Percentiles rank a stretch among this genome's conserved stretches.
phyloP scores from a whole-genome alignment of 2,888 invertebrate species.

The Linnaemya tessellans region DNA sequence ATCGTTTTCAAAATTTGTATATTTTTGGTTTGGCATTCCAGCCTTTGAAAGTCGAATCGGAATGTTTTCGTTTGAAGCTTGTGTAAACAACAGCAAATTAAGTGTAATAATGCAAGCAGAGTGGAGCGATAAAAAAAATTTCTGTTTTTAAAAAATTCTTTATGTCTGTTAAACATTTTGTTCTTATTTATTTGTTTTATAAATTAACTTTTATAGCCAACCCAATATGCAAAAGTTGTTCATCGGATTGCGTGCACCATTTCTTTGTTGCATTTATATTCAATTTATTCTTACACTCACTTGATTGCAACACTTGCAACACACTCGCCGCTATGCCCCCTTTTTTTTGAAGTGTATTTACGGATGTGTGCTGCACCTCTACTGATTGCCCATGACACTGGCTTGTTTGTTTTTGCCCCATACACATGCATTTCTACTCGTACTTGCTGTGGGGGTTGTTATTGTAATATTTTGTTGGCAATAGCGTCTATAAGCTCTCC shows the following conservation, averaged over 20 bases:
- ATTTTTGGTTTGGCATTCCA: no score
- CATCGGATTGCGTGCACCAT: not conserved
- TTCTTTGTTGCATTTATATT: not conserved
- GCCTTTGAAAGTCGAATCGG: no score
- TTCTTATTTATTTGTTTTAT: not conserved
- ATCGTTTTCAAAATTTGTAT: no score
- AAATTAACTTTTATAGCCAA: not conserved
- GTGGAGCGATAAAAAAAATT: no score
- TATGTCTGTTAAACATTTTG: no score
- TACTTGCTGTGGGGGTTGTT: slow-evolving; percentile 47
- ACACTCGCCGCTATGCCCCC: not conserved
- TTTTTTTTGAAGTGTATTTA: not conserved
- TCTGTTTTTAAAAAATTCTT: no score
- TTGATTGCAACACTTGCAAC: slow-evolving; percentile 21
- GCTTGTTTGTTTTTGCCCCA: slow-evolving; percentile 34
- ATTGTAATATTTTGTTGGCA: slow-evolving; percentile 31
- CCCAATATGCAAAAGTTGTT: not conserved
- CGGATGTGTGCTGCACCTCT: not conserved
- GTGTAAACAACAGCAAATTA: no score
- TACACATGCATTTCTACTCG: slow-evolving; percentile 30
- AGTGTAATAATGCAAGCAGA: no score
- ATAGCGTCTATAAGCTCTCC: slow-evolving; percentile 21
- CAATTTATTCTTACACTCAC: slow-evolving; percentile 12
- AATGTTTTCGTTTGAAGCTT: no score
- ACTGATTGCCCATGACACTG: slow-evolving; percentile 58